Evolutionary conservation across 53 echinoderm and acorn worm genomes (phyloP).

Genomic region (Arbacia lixula): DNA sequence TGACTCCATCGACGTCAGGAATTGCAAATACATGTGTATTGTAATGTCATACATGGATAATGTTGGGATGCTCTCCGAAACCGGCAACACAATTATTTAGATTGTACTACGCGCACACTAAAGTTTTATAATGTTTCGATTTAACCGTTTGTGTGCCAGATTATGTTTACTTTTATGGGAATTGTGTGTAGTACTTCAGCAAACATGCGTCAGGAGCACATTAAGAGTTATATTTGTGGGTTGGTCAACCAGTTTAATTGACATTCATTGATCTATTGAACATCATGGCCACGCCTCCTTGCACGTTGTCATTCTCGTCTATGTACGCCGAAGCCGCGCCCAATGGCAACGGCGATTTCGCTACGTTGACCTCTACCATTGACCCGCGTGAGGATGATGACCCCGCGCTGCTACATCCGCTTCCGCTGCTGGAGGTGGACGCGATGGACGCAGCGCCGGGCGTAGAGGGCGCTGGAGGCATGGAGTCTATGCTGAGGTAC

Average conservation of each 20-base stretch:
- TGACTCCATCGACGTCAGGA: no score
- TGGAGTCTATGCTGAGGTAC: constrained; percentile 21
- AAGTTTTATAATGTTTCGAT: no score
- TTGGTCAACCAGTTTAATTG: background rate
- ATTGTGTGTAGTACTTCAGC: no score
- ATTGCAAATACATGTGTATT: no score
- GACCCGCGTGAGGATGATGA: constrained; percentile 9
- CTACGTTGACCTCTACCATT: constrained; percentile 6
- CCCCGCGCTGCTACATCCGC: constrained; percentile 7
- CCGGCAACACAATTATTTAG: no score
- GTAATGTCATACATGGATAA: no score
- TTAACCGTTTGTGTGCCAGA: no score
- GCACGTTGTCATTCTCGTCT: constrained; percentile 42
- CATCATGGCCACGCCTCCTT: background rate
- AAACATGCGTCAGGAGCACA: no score
- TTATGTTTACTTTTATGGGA: no score
- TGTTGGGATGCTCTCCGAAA: no score
- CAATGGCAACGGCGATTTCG: background rate
- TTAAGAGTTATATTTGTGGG: no score
- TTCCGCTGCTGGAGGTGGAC: constrained; percentile 31
- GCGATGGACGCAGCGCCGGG: constrained; percentile 42
- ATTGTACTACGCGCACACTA: no score
- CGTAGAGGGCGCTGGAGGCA: constrained; percentile 44
- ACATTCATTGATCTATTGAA: background rate
- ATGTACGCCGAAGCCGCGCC: constrained; percentile 3